phyloP scores from a whole-genome alignment of 1,140 invertebrate genomes.

The Diuraphis noxia region DNA sequence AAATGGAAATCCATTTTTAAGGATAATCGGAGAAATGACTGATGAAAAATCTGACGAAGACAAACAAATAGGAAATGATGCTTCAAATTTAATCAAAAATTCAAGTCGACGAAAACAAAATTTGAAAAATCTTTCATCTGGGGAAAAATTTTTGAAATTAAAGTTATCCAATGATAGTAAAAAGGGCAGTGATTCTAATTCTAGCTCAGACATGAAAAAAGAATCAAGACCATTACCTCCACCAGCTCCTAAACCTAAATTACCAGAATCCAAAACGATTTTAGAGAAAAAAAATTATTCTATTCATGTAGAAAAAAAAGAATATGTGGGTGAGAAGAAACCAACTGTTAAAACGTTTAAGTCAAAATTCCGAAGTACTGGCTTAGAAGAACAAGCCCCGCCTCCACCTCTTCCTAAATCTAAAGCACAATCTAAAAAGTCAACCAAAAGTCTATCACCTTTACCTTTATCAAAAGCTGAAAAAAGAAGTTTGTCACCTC shows the following conservation, averaged over 20 bases:
- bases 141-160: slow-evolving; percentile 25
- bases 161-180: slow-evolving; percentile 30
- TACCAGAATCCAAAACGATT: slow-evolving; percentile 44
- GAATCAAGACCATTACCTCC: slow-evolving; percentile 39
- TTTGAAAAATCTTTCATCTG: slow-evolving; percentile 38
- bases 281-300: slow-evolving; percentile 52
- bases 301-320: slow-evolving; percentile 46
- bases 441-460: background rate
- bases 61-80: slow-evolving; percentile 33
- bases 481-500: slow-evolving; percentile 49
- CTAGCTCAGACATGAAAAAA: slow-evolving; percentile 26
- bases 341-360: slow-evolving; percentile 86
- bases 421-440: slow-evolving; percentile 38
- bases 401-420: slow-evolving; percentile 68
- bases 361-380: slow-evolving; percentile 84
- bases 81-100: slow-evolving; percentile 7
- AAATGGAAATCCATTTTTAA: slow-evolving; percentile 65
- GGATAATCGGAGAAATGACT: slow-evolving; percentile 65
- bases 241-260: slow-evolving; percentile 35
- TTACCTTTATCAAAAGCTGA: slow-evolving; percentile 32
- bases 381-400: slow-evolving; percentile 80
- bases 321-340: slow-evolving; percentile 41
- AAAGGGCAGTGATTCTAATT: background rate
- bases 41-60: slow-evolving; percentile 47
- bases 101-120: slow-evolving; percentile 39